Conservation (phyloP, 2,888 invertebrate species). For the Lasioglossum oenotherae region DNA sequence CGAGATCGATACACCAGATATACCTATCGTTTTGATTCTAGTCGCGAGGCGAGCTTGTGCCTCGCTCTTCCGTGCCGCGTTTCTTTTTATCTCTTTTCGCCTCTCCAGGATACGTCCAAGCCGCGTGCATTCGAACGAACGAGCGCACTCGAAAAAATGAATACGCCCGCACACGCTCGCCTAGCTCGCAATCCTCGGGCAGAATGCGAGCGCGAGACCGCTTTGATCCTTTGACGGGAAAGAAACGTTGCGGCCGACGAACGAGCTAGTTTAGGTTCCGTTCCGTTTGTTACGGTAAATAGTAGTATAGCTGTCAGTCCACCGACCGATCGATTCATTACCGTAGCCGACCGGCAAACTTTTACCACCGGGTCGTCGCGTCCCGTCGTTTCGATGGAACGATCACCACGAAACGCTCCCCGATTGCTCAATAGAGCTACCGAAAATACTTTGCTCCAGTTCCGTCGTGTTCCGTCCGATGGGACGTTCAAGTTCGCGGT, state of each 20-base stretch:
- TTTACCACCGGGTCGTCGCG: slow-evolving; percentile 6
- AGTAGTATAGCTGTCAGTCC: slow-evolving; percentile 33
- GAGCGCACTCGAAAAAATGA: slow-evolving; percentile 36
- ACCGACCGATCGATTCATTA: slow-evolving; percentile 38
- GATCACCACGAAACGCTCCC: neutral
- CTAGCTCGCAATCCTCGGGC: slow-evolving; percentile 26
- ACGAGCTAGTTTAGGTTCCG: slow-evolving; percentile 39
- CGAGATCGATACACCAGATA: slow-evolving; percentile 46
- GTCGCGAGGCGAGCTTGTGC: slow-evolving; percentile 5
- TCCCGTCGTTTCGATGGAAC: neutral
- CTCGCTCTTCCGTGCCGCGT: slow-evolving; percentile 7
- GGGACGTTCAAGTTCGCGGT: neutral
- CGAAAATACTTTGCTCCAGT: slow-evolving; percentile 24
- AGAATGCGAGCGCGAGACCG: slow-evolving; percentile 14
- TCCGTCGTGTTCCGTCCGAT: neutral
- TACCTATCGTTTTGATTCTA: slow-evolving; percentile 40
- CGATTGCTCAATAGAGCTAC: neutral
- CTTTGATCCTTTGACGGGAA: slow-evolving; percentile 57
- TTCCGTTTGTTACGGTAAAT: slow-evolving; percentile 46
- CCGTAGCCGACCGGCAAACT: slow-evolving; percentile 17
- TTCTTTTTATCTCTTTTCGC: slow-evolving; percentile 24
- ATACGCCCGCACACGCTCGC: slow-evolving; percentile 1
- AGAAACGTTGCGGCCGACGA: slow-evolving; percentile 3
- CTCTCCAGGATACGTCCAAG: slow-evolving; percentile 19
- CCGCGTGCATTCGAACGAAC: slow-evolving; percentile 30